These are phyloP conservation scores for Triops longicaudatus DNA, from an alignment of 1,140 invertebrate genomes.

Conservation along the genomic window DNA sequence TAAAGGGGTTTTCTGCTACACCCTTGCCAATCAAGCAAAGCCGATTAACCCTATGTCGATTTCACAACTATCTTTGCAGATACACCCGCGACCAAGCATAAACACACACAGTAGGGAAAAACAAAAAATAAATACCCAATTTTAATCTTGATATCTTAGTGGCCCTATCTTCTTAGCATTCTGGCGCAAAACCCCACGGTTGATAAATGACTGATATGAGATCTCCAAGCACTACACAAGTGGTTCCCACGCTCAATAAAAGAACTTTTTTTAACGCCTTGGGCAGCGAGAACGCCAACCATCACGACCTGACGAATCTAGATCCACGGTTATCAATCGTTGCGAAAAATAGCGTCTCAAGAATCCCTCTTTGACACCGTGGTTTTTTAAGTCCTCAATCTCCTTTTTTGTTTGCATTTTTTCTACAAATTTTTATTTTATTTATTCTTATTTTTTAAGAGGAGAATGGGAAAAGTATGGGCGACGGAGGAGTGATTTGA, in stretches of 20 bases:
- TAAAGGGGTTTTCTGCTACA: not conserved
- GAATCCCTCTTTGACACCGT: too few species aligned
- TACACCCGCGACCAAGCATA: not conserved
- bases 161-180: not conserved
- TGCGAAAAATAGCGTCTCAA: not conserved
- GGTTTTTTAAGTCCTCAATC: not conserved
- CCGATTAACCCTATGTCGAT: not conserved
- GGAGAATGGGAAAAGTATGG: too few species aligned
- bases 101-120: not conserved
- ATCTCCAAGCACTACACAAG: not conserved
- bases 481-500: too few species aligned
- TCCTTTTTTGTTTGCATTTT: not conserved
- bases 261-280: conserved; percentile 1
- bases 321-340: not conserved
- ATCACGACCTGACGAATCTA: not conserved
- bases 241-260: conserved; percentile 11
- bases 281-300: not conserved
- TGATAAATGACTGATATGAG: not conserved
- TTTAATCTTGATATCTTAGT: not conserved
- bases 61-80: not conserved
- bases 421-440: not conserved
- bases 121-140: not conserved
- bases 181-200: not conserved
- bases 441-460: not conserved
- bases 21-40: conserved; percentile 13